A percentile compares a stretch with the other conserved stretches of the same genome.
Evolutionary conservation across 1,140 invertebrate species (phyloP).

Genomic region (Apis florea): DNA sequence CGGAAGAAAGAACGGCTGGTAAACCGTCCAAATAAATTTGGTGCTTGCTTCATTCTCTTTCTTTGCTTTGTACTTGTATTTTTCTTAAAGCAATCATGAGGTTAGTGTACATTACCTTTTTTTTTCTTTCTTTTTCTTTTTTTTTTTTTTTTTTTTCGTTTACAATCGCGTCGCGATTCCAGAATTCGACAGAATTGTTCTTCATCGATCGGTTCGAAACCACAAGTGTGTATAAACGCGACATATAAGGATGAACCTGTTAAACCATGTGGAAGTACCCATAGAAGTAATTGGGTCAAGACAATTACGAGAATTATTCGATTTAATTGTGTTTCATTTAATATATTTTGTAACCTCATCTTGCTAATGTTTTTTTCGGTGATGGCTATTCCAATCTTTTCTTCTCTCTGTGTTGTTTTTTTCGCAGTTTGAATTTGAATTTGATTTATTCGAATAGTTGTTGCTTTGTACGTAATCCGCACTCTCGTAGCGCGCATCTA

Average conservation of each 20-base stretch:
- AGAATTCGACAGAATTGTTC: not conserved
- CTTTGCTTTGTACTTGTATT: constrained; percentile 6
- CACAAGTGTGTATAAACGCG: not conserved
- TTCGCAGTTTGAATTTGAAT: not conserved
- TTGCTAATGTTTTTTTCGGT: not conserved
- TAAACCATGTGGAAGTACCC: not conserved
- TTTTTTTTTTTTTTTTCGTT: not conserved
- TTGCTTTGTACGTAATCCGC: not conserved
- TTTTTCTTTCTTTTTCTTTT: not conserved
- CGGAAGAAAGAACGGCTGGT: constrained; percentile 17
- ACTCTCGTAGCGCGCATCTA: not conserved
- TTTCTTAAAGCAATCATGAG: constrained; percentile 1
- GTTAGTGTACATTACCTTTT: constrained; percentile 11
- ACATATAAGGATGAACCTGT: not conserved
- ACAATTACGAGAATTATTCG: not conserved
- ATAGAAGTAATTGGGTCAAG: constrained; percentile 6
- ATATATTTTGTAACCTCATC: not conserved
- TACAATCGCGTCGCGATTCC: not conserved
- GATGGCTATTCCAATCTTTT: not conserved
- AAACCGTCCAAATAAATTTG: not conserved
- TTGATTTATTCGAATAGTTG: not conserved
- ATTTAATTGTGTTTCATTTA: not conserved
- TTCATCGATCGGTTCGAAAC: not conserved
- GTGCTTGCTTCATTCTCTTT: constrained; percentile 18
- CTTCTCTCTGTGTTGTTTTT: not conserved